A percentile compares a stretch with the other conserved stretches of the same genome.
Conservation (phyloP, 2,797 vertebrate genomes). For the Neosilurus hyrtlii region DNA sequence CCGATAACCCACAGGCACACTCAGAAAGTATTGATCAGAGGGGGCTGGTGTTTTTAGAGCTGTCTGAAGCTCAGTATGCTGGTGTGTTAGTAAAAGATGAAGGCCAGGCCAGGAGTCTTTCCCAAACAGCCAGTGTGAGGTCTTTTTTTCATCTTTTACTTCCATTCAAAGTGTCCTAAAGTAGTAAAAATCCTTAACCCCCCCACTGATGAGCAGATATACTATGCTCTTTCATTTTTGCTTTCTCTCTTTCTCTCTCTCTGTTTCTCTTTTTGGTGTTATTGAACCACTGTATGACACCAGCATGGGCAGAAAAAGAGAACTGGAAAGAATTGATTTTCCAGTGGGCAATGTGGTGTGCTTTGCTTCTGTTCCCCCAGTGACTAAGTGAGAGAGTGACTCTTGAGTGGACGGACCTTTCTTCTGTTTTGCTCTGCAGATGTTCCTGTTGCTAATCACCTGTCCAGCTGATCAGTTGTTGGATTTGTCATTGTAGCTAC, state of each 20-base stretch:
- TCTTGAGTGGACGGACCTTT: constrained; percentile 22
- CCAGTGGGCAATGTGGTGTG: constrained; percentile 55
- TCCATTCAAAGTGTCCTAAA: constrained; percentile 3
- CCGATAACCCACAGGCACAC: constrained; percentile 32
- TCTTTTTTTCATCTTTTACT: background rate
- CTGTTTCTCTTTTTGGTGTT: constrained; percentile 25
- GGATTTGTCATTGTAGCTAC: background rate
- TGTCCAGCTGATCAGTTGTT: background rate
- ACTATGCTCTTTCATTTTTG: background rate
- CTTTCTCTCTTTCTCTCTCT: background rate
- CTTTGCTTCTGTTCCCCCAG: constrained; percentile 56
- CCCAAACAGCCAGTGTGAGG: background rate
- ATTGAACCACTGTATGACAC: constrained; percentile 62
- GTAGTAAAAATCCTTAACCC: background rate
- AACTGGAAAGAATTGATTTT: constrained; percentile 70
- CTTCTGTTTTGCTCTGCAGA: constrained; percentile 13
- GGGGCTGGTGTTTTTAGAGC: constrained; percentile 32
- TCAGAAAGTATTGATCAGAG: constrained; percentile 38
- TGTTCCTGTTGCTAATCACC: constrained; percentile 25
- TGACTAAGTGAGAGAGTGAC: constrained; percentile 28
- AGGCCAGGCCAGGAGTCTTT: background rate
- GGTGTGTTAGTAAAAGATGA: constrained; percentile 6
- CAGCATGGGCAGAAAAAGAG: constrained; percentile 47
- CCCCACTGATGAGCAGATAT: background rate
- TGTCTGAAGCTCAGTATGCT: constrained; percentile 23